Evolutionary conservation across 2,888 invertebrate species (phyloP).

Genomic region (Falcaria lacertinaria): DNA sequence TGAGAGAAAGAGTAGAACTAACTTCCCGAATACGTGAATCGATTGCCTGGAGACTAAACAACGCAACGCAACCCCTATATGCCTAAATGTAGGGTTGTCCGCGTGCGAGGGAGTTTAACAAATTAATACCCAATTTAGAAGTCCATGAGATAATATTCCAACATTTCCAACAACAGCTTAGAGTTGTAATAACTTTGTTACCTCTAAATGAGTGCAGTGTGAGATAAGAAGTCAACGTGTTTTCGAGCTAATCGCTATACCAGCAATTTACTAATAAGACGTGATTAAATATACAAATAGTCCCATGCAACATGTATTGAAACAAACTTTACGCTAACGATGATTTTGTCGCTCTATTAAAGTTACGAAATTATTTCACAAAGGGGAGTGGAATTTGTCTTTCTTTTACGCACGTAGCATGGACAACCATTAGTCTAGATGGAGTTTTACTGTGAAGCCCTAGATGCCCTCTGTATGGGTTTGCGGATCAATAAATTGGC

Average conservation of each 20-base stretch:
- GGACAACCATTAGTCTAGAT: conserved; percentile 19
- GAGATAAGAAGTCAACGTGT: no score
- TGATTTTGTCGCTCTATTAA: no score
- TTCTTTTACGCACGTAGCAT: no score
- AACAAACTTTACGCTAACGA: no score
- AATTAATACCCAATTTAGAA: conserved; percentile 22
- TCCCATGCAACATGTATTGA: no score
- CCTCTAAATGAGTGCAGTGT: conserved; percentile 3
- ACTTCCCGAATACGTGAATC: conserved; percentile 66
- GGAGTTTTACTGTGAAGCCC: conserved; percentile 28
- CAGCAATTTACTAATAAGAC: conserved; percentile 2
- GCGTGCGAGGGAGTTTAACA: conserved; percentile 21
- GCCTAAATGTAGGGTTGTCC: conserved; percentile 51
- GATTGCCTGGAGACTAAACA: conserved; percentile 57
- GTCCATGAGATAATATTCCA: conserved; percentile 6
- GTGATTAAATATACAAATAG: conserved; percentile 1
- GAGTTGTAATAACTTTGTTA: no score
- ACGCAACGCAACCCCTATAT: conserved; percentile 53
- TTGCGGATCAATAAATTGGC: conserved; percentile 47
- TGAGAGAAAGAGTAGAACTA: conserved; percentile 41
- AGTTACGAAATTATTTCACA: no score
- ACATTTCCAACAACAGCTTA: no score
- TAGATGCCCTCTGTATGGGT: conserved; percentile 47
- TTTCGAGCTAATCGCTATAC: no score
- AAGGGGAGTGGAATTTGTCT: no score